Conservation (phyloP, 1,140 invertebrate genomes). For the Sitobion miscanthi region DNA sequence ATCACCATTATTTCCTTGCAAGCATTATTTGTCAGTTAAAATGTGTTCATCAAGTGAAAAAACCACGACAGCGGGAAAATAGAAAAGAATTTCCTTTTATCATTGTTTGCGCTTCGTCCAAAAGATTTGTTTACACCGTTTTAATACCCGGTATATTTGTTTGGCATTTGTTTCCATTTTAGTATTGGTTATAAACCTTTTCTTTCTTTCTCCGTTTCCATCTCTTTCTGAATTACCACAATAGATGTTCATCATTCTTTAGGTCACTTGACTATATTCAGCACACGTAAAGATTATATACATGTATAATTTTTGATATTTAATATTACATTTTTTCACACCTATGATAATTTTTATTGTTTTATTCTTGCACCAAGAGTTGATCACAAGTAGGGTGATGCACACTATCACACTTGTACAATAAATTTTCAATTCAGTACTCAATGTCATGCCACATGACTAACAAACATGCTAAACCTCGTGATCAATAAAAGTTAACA, state of each 20-base stretch:
- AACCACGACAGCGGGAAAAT: not conserved
- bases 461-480: not conserved
- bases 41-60: slow-evolving; percentile 9
- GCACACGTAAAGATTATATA: not conserved
- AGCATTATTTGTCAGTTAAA: slow-evolving; percentile 19
- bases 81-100: slow-evolving; percentile 39
- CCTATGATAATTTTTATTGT: not conserved
- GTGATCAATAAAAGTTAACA: not conserved
- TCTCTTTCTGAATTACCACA: not conserved
- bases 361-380: not conserved
- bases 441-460: not conserved
- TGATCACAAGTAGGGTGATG: not conserved
- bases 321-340: slow-evolving; percentile 1
- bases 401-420: not conserved
- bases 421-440: not conserved
- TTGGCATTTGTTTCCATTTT: slow-evolving; percentile 33
- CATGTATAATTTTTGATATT: not conserved
- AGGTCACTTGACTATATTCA: not conserved
- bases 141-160: slow-evolving; percentile 32
- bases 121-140: slow-evolving; percentile 41
- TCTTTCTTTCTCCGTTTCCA: not conserved
- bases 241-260: not conserved
- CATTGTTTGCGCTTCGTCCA: slow-evolving; percentile 32
- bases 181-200: slow-evolving; percentile 11
- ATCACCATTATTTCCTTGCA: not conserved